Base-by-base conservation (phyloP, 2,888 invertebrate genomes). In the Gasteruption jaculator region DNA sequence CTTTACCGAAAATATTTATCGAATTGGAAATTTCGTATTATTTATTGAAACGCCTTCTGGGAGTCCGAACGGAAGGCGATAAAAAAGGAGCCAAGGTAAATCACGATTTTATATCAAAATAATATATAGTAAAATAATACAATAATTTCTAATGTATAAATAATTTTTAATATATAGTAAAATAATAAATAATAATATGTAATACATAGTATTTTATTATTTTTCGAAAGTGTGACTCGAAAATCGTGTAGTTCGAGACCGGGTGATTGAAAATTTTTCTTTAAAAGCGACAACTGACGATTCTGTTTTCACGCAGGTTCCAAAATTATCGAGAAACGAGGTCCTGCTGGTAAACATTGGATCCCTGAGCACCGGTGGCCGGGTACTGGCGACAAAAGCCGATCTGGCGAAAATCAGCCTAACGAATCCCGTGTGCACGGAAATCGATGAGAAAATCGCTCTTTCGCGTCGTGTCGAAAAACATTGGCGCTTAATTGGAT, bases 401-500 rank as follows among this genome's bases (percentile, higher is more conserved):
- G 96, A 97, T 81, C 85, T 97, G 74, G 95, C 96, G 16, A 99
- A 97, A 75, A 95, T 99, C 54, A 86, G 90, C 35, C 80, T 97
- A 42, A 96, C 93, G 16, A 94, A 90, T 73, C 99, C 99, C 2
- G 99, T 99, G 5, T 99, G 99, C 73, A 99, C 99, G 7, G 97
- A 99, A 74, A 85, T 91, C 46, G 94, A 94, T 38, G 99, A 99
- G 73, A 99, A 99, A 72, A 97, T 99, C 60, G 99, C 99, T n/a
- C 80, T 99, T 32, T 96, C 95, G 70, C 82, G 99, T 68, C 84
- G 97, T 74, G 94, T 99, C 27, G 99, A 99, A 64, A 97, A 97
- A 72, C 97, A 99, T 78, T 99, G 99, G 99, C 86, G 99, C 73
- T 84, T 99, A 68, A 99, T 99, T 71, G 99, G 99, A 57, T 99